Conservation (phyloP, 64 coral and sea anemone genomes). For the Montipora capricornis region DNA sequence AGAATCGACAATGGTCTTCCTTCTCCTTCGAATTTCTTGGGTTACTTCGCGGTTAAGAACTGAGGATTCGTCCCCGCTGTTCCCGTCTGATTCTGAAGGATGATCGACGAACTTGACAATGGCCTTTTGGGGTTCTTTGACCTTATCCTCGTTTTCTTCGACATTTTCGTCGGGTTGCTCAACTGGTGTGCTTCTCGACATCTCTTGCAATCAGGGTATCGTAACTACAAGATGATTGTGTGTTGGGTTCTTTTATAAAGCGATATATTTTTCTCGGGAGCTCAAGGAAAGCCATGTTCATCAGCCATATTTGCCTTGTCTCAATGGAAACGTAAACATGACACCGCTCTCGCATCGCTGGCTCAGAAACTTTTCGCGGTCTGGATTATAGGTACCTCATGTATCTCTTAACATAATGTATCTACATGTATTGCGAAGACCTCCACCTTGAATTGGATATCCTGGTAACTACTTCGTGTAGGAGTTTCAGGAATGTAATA, state of each 20-base stretch:
- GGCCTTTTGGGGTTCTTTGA: background rate
- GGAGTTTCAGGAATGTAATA: no score
- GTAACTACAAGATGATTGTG: background rate
- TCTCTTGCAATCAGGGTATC: background rate
- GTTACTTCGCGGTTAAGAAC: constrained; percentile 68
- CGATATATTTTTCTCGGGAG: no score
- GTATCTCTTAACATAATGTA: no score
- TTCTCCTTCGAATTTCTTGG: constrained; percentile 74
- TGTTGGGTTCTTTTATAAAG: no score
- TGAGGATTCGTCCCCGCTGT: constrained; percentile 23
- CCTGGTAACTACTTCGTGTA: no score
- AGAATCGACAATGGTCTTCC: constrained; percentile 86
- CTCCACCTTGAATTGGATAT: no score
- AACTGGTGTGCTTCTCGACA: constrained; percentile 11
- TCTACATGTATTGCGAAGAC: no score
- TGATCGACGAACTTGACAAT: constrained; percentile 4
- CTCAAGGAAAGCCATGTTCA: background rate
- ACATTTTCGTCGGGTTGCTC: background rate
- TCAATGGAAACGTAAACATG: constrained; percentile 36
- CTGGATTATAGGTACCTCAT: no score
- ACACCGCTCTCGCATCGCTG: constrained; percentile 4
- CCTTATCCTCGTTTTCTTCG: background rate
- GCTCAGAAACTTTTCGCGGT: constrained; percentile 12
- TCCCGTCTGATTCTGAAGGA: constrained; percentile 20
- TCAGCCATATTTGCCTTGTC: background rate